Base-by-base conservation (phyloP, 2,113 vertebrate genomes). In the Tonatia bakeri region DNA sequence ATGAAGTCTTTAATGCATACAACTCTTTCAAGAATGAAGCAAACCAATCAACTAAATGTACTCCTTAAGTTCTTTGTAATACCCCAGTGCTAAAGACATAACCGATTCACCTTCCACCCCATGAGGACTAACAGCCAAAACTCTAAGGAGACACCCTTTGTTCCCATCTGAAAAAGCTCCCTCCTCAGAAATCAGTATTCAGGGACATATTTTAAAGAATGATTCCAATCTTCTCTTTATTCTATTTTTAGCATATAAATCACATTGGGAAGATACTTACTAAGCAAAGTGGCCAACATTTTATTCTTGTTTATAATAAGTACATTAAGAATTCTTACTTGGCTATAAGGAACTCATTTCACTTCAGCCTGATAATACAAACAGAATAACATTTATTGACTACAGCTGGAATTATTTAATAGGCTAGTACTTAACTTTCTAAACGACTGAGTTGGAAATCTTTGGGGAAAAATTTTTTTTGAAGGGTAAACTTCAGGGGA, bases 1-100 rank as follows among this genome's bases (percentile, higher is more conserved):
- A 97, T 97, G 92, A 80, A 95, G 93, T 80, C 87, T 96, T 40
- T 61, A 95, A 92, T 73, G 54, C 95, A 91, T 43, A 97, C 96
- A 96, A 96, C 81, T 95, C 94, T 79, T 96, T 95, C 4, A 7
- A 70, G 93, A 97, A 88, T 22, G 82, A 90, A 61, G 92, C 76
- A 93, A 96, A 92, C 88, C 90, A 95, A 61, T 91, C 93, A 93
- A 79, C 69, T 95, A 85, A 70, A 38, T 82, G 77, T 89, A 94
- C 77, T 84, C 79, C 87, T 88, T 96, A 87, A 89, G 82, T 94
- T 93, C 80, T 96, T 87, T 83, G 81, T 92, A 98, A 97, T 28
- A 96, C 33, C 31, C 67, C 87, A 8, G 20, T 61, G 95, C 94
- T 91, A 69, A 91, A 61, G 94, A 93, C 50, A 52, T 87, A 97